Evolutionary conservation across 2,797 vertebrate species (phyloP).

Genomic region (Austrolebias charrua): DNA sequence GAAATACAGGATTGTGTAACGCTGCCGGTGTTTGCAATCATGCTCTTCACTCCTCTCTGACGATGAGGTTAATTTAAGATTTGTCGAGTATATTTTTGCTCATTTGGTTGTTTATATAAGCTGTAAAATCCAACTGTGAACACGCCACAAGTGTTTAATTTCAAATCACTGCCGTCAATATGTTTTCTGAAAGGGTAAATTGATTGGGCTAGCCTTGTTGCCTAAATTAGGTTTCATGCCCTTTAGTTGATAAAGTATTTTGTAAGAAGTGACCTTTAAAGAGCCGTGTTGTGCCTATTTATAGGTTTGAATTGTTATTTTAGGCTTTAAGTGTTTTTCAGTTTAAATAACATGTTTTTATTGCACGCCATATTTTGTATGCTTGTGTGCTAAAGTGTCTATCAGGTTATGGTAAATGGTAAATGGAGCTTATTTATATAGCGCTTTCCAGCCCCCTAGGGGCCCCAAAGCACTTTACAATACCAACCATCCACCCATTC

Average conservation of each 20-base stretch:
- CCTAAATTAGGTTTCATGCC: slow-evolving; percentile 23
- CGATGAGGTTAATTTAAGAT: slow-evolving; percentile 62
- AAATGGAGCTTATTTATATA: too few relatives aligned
- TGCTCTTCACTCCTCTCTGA: slow-evolving; percentile 55
- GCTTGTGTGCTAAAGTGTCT: too few relatives aligned
- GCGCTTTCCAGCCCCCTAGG: too few relatives aligned
- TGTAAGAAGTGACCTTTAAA: slow-evolving; percentile 10
- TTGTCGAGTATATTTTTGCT: slow-evolving; percentile 56
- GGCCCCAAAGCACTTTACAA: too few relatives aligned
- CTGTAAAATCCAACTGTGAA: slow-evolving; percentile 16
- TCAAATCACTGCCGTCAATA: slow-evolving; percentile 4
- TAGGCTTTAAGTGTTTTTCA: too few relatives aligned
- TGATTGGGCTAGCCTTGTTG: slow-evolving; percentile 12
- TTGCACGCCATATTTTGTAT: background rate
- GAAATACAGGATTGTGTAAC: slow-evolving; percentile 52
- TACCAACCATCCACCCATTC: too few relatives aligned
- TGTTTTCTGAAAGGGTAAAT: slow-evolving; percentile 11
- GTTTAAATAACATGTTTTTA: background rate
- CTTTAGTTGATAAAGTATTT: slow-evolving; percentile 15
- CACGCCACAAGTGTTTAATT: slow-evolving; percentile 22
- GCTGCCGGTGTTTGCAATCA: slow-evolving; percentile 58
- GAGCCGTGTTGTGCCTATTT: background rate
- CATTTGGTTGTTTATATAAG: slow-evolving; percentile 53
- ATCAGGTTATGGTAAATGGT: too few relatives aligned
- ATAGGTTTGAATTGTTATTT: background rate